A percentile compares a stretch with the other conserved stretches of the same genome.
Conservation (phyloP, 2,888 invertebrate genomes). For the Opisthograptis luteolata region DNA sequence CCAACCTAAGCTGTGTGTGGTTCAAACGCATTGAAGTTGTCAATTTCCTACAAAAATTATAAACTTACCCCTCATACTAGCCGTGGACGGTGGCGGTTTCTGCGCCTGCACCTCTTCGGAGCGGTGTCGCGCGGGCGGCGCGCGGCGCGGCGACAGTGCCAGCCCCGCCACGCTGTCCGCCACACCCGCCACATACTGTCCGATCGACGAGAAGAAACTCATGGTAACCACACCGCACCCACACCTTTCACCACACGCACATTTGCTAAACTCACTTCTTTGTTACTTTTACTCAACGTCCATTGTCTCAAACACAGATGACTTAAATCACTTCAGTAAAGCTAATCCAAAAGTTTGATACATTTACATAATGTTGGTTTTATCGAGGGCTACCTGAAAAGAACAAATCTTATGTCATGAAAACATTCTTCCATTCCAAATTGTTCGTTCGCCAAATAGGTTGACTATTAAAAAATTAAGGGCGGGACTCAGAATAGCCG, state of each 20-base stretch:
- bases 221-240: conserved; percentile 68
- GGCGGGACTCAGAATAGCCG: conserved; percentile 46
- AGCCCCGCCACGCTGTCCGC: conserved; percentile 93
- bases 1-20: too few relatives aligned
- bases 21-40: too few relatives aligned
- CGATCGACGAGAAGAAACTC: conserved; percentile 94
- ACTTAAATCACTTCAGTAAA: conserved; percentile 2
- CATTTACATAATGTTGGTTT: conserved; percentile 26
- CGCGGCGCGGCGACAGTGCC: conserved; percentile 90
- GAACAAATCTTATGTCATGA: conserved; percentile 19
- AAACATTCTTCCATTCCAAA: conserved; percentile 8
- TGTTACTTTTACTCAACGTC: conserved; percentile 15
- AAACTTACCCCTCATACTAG: conserved; percentile 67
- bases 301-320: conserved; percentile 19
- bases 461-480: conserved; percentile 38
- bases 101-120: conserved; percentile 80
- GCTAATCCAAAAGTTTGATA: not conserved
- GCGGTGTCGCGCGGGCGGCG: conserved; percentile 88
- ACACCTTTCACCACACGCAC: conserved; percentile 44
- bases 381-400: conserved; percentile 31
- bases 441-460: conserved; percentile 11
- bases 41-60: not conserved
- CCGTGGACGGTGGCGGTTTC: conserved; percentile 68
- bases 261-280: conserved; percentile 36
- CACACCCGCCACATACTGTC: conserved; percentile 93